Base-by-base conservation (phyloP, 2,113 vertebrate genomes). In the Harpagus bidentatus region DNA sequence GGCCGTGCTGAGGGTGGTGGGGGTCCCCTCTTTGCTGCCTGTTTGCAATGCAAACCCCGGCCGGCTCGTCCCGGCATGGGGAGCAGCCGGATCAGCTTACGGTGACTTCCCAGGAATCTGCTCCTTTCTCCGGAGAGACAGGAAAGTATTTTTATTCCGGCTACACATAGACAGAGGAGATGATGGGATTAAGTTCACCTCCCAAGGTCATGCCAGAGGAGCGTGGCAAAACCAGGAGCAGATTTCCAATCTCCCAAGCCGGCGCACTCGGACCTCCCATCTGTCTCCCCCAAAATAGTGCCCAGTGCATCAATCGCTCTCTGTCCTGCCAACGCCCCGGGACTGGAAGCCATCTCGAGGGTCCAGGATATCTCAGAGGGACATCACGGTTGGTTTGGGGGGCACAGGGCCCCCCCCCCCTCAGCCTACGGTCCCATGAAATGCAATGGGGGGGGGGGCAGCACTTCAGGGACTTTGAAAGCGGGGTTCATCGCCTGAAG, bases 381-480 rank as follows among this genome's bases (percentile, higher is more conserved):
- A 63, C 50, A 13, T 2, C 16, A 5, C 0, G 0, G 21, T 4
- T 0, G 2, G 42, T 18, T 18, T 1, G 3, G 43, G 36, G 32
- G 22, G n/a, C 48, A 28, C 58, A 23, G 15, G 11, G 13, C 22
- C 29, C 62, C 22, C 31, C 22, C 31, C 18, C 5, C 13, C 52
- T 1, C 20, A 55, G 34, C 18, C 38, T 5, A 23, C 2, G 6
- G 40, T 16, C 12, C n/a, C 14, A 26, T 10, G 20, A 32, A 67
- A 61, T 10, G 45, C 34, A 42, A 14, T 2, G 11, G 4, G 34
- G 29, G n/a, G 28, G 48, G 48, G 47, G 77, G 56, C 31, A 72
- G 15, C 7, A 2, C 63, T 36, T 59, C 31, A 8, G 43, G 34
- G 53, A 31, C 13, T 21, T 31, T 26, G 9, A 17, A 56, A 40